A percentile compares a stretch with the other conserved stretches of the same genome.
phyloP scores from a whole-genome alignment of 2,888 invertebrate species.

The Apomyelois bistriatella region DNA sequence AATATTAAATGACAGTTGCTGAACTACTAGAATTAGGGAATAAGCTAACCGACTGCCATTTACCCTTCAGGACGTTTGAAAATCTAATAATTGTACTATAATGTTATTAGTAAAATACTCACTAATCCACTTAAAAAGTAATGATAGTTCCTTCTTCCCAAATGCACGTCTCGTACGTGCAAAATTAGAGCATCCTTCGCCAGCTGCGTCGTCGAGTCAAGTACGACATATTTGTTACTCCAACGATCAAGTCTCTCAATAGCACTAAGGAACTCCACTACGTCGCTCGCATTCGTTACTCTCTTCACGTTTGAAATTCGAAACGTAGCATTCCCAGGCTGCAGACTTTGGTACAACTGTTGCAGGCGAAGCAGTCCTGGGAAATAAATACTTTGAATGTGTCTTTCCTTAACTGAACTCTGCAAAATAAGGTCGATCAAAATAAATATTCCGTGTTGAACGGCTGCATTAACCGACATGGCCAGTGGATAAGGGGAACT shows the following conservation, averaged over 20 bases:
- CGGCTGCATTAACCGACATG: not conserved
- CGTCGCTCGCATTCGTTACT: conserved; percentile 90
- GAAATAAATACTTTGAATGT: conserved; percentile 17
- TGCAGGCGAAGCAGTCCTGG: conserved; percentile 87
- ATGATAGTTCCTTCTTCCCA: conserved; percentile 94
- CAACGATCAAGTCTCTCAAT: conserved; percentile 90
- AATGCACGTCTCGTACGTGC: conserved; percentile 91
- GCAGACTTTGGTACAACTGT: conserved; percentile 89
- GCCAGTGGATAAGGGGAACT: not conserved
- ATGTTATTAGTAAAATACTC: conserved; percentile 65
- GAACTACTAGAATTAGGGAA: too few relatives aligned
- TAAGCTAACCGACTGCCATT: too few relatives aligned
- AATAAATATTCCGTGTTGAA: conserved; percentile 3
- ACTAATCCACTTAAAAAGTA: conserved; percentile 94
- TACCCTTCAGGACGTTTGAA: too few relatives aligned
- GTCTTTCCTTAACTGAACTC: conserved; percentile 1
- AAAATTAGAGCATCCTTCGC: conserved; percentile 92
- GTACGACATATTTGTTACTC: conserved; percentile 91
- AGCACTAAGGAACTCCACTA: conserved; percentile 88
- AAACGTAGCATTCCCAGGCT: conserved; percentile 90
- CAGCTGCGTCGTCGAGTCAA: conserved; percentile 92
- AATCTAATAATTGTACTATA: too few relatives aligned
- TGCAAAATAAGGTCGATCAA: not conserved
- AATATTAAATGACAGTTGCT: too few relatives aligned
- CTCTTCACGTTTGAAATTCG: conserved; percentile 92